Base-by-base conservation (phyloP, 2,113 vertebrate species). In the Oryzias curvinotus region DNA sequence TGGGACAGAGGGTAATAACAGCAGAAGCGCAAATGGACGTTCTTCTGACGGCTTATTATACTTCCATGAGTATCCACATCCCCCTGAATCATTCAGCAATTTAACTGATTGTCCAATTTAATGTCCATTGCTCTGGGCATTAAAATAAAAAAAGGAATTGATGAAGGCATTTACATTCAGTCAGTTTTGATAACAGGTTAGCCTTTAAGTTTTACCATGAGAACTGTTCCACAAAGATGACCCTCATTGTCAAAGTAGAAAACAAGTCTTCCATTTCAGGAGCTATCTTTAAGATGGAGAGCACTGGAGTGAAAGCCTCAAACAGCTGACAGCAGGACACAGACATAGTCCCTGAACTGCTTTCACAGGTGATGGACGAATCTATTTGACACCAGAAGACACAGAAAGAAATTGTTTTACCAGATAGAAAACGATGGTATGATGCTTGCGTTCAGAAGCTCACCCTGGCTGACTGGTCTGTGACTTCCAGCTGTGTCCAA, bases 251-350 rank as follows among this genome's bases (percentile, higher is more conserved):
- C 44, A 16, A 45, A 45, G 44, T 45, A 15, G 73, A 91, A 91
- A 1, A 77, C 26, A 16, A 90, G 53, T 19, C 81, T 75, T 12
- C 84, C 89, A 8, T 83, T 13, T 14, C 89, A 92, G n/a, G 45
- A 78, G 2, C 56, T 30, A 5, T 92, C 86, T 14, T 7, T 69
- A 23, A 92, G 81, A 21, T 91, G 88, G 4, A 92, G 73, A n/a
- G 52, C 44, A 3, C 41, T 25, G 0, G 75, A 17, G 21, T 71
- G 54, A 52, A 89, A 88, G 80, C 87, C 21, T 86, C 82, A 73
- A 91, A 88, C 19, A 91, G 69, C 64, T 88, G 79, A 51, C 90
- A 91, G 17, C 87, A 85, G 19, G 90, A 89, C 57, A 91, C 15
- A 1, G 89, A 88, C n/a, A 90, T 80, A 13, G 44, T 68, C 36